phyloP scores from a whole-genome alignment of 2,888 invertebrate species.

The Drosophila emarginata region DNA sequence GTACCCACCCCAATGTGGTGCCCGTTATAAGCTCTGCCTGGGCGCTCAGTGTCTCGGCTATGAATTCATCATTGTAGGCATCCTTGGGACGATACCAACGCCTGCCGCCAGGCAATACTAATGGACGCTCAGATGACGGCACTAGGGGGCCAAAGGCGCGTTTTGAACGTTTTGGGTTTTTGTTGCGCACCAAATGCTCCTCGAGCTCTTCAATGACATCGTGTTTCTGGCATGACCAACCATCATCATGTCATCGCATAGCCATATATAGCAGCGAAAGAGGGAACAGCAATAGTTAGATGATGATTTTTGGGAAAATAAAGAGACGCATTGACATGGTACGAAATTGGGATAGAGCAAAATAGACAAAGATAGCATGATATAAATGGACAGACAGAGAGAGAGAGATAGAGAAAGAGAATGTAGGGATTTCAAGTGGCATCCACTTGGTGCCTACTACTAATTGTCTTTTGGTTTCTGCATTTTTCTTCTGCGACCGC shows the following conservation, averaged over 20 bases:
- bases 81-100: conserved; percentile 92
- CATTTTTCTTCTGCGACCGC: conserved; percentile 53
- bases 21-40: conserved; percentile 94
- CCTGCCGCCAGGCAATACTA: conserved; percentile 90
- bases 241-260: conserved; percentile 33
- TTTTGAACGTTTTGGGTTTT: conserved; percentile 83
- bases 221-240: conserved; percentile 73
- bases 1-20: conserved; percentile 90
- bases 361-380: background rate
- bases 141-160: conserved; percentile 85
- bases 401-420: conserved; percentile 11
- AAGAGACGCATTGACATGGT: conserved; percentile 9
- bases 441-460: conserved; percentile 63
- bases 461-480: conserved; percentile 77
- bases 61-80: conserved; percentile 94
- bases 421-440: conserved; percentile 50
- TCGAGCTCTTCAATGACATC: conserved; percentile 84
- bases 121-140: conserved; percentile 87
- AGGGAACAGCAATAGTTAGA: conserved; percentile 30
- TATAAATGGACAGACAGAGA: background rate
- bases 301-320: conserved; percentile 5
- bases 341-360: background rate
- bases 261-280: conserved; percentile 19
- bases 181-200: conserved; percentile 83
- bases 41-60: conserved; percentile 91